Conservation (phyloP, 2,888 invertebrate species). For the Tenthredo distinguenda region DNA sequence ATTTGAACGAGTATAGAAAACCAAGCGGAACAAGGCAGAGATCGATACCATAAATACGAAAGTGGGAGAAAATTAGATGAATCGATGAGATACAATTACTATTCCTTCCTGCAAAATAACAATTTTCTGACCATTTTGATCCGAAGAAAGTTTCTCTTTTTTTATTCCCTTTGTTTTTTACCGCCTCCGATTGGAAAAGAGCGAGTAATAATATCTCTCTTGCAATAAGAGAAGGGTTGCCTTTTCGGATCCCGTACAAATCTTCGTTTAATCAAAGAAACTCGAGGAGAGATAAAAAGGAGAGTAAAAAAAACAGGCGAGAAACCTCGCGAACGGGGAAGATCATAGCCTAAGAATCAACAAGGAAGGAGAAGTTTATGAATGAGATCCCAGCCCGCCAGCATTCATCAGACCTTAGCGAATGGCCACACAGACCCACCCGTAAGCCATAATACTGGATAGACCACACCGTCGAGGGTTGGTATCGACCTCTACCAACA, state of each 20-base stretch:
- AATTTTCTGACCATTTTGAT: neutral
- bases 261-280: conserved; percentile 38
- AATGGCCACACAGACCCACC: conserved; percentile 19
- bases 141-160: neutral
- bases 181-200: neutral
- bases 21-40: neutral
- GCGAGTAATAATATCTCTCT: neutral
- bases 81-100: neutral
- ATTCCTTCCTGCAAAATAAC: neutral
- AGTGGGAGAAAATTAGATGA: neutral
- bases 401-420: conserved; percentile 44
- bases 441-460: conserved; percentile 13
- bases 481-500: conserved; percentile 34
- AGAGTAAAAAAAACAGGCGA: neutral
- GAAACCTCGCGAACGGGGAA: conserved; percentile 1
- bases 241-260: neutral
- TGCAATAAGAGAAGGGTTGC: neutral
- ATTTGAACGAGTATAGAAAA: neutral
- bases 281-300: neutral
- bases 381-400: conserved; percentile 38
- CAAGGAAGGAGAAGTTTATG: conserved; percentile 39
- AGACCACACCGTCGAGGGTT: conserved; percentile 9
- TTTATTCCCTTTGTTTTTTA: neutral
- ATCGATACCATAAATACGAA: neutral
- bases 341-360: conserved; percentile 24